Percentiles rank a stretch among this genome's conserved stretches.
Conservation (phyloP, 2,797 vertebrate species). For the Pogoniulus pusillus region DNA sequence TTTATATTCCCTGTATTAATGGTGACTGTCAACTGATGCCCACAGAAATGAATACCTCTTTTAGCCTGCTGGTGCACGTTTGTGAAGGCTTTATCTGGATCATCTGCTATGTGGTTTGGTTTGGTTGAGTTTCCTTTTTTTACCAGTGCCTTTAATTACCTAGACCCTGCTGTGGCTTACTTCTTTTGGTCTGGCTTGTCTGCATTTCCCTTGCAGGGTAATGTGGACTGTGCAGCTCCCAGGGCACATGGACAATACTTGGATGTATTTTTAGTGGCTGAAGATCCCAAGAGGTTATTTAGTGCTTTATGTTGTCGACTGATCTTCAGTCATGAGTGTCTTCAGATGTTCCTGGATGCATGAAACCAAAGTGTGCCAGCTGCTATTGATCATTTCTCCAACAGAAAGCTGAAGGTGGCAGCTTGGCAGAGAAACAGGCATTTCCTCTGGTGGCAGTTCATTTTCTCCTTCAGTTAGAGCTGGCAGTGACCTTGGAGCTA, state of each 20-base stretch:
- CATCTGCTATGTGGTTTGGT: neutral
- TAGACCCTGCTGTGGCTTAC: neutral
- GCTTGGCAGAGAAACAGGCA: slow-evolving; percentile 9
- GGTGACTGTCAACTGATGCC: slow-evolving; percentile 15
- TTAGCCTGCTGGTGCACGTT: neutral
- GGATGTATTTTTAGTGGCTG: slow-evolving; percentile 50
- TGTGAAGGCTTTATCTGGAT: slow-evolving; percentile 2
- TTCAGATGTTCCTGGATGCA: slow-evolving; percentile 21
- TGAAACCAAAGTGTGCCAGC: neutral
- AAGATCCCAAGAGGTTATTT: slow-evolving; percentile 13
- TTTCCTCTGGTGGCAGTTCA: slow-evolving; percentile 41
- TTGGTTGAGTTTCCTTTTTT: slow-evolving; percentile 34
- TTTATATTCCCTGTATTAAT: neutral
- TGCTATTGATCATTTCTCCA: slow-evolving; percentile 17
- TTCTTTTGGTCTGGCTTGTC: neutral
- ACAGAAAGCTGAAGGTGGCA: neutral
- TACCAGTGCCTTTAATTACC: slow-evolving; percentile 15
- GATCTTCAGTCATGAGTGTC: neutral
- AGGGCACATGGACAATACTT: slow-evolving; percentile 24
- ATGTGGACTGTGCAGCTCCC: neutral
- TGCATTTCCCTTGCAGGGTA: neutral
- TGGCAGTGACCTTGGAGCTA: slow-evolving; percentile 41
- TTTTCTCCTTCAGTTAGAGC: slow-evolving; percentile 46
- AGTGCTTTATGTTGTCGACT: slow-evolving; percentile 25
- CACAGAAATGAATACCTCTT: slow-evolving; percentile 13